Percentiles rank a stretch among this genome's conserved stretches.
Conservation (phyloP, 2,113 vertebrate genomes). For the Catharus minimus region DNA sequence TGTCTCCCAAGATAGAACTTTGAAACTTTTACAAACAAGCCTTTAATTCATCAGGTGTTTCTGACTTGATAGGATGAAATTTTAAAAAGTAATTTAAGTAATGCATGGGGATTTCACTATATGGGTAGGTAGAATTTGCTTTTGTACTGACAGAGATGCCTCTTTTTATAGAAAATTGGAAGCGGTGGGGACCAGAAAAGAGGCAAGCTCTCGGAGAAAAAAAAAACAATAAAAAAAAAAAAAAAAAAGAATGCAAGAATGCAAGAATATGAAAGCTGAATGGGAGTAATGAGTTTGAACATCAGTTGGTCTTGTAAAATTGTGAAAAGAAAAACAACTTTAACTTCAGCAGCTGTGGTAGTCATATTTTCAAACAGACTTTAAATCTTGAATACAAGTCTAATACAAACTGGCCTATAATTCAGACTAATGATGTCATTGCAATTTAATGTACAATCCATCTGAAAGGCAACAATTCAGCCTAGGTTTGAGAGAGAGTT, state of each 20-base stretch:
- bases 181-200: background rate
- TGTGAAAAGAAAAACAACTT: background rate
- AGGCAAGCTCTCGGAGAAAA: background rate
- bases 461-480: slow-evolving; percentile 9
- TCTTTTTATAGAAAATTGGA: background rate
- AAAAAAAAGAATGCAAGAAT: background rate
- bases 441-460: slow-evolving; percentile 41
- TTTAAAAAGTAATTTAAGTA: background rate
- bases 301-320: background rate
- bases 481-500: background rate
- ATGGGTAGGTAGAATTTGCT: background rate
- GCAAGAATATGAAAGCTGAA: background rate
- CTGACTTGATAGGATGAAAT: background rate
- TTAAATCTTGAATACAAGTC: background rate
- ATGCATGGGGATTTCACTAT: background rate
- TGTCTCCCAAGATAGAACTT: background rate
- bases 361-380: background rate
- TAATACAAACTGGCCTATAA: background rate
- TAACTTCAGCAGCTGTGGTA: background rate
- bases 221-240: background rate
- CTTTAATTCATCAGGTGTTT: background rate
- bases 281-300: background rate
- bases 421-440: background rate
- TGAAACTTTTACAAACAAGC: background rate
- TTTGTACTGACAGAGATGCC: background rate